Evolutionary conservation across 2,113 vertebrate genomes (phyloP), one percentile per base, ranked within the genome.

Genomic region (Plotosus lineatus): DNA sequence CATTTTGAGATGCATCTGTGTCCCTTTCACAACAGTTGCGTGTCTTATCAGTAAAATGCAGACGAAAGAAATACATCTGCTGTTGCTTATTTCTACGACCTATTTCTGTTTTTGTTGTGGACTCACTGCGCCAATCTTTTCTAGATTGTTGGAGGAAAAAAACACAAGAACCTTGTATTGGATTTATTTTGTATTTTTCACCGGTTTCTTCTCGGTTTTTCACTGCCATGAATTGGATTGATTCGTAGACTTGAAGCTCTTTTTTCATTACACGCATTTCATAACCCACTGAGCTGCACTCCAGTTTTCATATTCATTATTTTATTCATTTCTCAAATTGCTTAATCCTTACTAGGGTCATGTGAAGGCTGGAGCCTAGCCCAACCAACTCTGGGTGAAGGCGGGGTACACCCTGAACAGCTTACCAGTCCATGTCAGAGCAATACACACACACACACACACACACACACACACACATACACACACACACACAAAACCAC

Each of bases 1-100:
- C 77, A 76, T 78, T 84, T 81, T 79, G 82, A 88, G 88, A 87
- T 81, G 85, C 78, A 83, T 88, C 88, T 87, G 63, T 86, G 84
- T 87, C 84, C 75, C 79, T 78, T 82, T 79, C 69, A 36, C 69
- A 77, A 84, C 85, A 85, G 87, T 88, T 78, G 71, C 69, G 56
- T 63, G 73, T 85, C 66, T 85, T 85, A 83, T 85, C 81, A 71
- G 80, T 80, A 75, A 74, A 83, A 75, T 68, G 55, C 51, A 80
- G 58, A 61, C 53, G 73, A 61, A 72, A 68, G 50, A 84, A 76
- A 73, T 79, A 42, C 82, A 83, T 75, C 77, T 58, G 61, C 81
- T 73, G 65, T 65, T 56, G 73, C 73, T 28, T 44, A 9, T 74
- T 55, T 78, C 36, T 40, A 58, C 78, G 55, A 38, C 55, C 58